Evolutionary conservation across 2,888 invertebrate genomes (phyloP).

Genomic region (Thera britannica): DNA sequence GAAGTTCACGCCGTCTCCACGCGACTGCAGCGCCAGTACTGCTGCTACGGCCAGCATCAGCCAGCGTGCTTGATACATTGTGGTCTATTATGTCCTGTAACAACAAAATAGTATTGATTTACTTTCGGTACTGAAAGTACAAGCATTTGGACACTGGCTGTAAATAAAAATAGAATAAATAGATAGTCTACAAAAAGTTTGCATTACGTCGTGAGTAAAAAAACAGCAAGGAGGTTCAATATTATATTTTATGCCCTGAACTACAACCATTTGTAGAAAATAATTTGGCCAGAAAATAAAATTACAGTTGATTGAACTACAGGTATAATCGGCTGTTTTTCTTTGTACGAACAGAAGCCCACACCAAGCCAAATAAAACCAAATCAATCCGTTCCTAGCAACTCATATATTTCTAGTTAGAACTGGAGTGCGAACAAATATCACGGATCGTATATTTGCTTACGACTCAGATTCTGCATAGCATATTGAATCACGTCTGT

Average conservation of each 20-base stretch:
- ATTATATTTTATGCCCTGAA: too few species aligned
- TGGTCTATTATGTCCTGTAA: conserved; percentile 55
- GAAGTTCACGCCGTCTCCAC: conserved; percentile 86
- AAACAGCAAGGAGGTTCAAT: too few species aligned
- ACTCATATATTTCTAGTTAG: neutral
- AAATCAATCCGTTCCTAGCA: neutral
- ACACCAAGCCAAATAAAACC: neutral
- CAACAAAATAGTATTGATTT: neutral
- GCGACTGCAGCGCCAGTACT: conserved; percentile 83
- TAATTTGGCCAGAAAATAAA: too few species aligned
- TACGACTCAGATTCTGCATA: neutral
- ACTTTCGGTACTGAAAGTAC: too few species aligned
- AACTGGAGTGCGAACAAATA: neutral
- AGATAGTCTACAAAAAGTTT: too few species aligned
- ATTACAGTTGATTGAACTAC: too few species aligned
- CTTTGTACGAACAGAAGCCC: too few species aligned
- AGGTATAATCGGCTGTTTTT: too few species aligned
- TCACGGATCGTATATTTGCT: neutral
- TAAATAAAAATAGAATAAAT: too few species aligned
- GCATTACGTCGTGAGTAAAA: too few species aligned
- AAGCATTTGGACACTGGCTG: too few species aligned
- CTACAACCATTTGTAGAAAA: too few species aligned
- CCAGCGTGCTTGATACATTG: conserved; percentile 79
- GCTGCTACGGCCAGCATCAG: conserved; percentile 81
- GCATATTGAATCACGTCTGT: neutral